Percentiles rank a stretch among this genome's conserved stretches.
Conservation (phyloP, 2,888 invertebrate species). For the Morinoia aosen region DNA sequence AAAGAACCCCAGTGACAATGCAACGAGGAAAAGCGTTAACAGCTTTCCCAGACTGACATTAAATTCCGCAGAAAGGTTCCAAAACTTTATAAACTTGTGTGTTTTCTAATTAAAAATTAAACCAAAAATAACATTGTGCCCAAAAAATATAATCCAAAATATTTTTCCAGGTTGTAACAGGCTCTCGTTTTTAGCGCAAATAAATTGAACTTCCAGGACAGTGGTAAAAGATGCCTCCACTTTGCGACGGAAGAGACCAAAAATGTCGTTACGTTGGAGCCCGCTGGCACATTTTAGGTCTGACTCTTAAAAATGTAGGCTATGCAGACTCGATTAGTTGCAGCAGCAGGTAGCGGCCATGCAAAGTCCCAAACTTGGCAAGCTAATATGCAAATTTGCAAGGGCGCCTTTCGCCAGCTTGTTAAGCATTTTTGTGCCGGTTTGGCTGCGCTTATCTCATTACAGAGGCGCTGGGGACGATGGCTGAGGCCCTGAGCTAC, state of each 20-base stretch:
- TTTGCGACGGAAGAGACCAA: background rate
- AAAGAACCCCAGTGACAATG: background rate
- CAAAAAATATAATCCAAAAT: background rate
- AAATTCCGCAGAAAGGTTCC: background rate
- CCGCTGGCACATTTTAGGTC: background rate
- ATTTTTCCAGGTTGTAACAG: background rate
- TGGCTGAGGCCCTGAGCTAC: background rate
- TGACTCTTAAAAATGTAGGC: constrained; percentile 26
- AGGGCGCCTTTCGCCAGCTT: constrained; percentile 48
- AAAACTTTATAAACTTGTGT: background rate
- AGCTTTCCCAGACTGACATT: background rate
- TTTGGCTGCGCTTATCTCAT: constrained; percentile 14
- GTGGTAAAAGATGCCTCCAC: background rate
- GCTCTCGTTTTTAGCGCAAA: background rate
- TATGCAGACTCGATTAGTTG: constrained; percentile 46
- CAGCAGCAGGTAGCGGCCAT: constrained; percentile 41
- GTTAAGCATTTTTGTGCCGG: constrained; percentile 45
- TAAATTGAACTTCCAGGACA: background rate
- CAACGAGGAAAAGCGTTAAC: background rate
- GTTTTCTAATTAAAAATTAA: background rate
- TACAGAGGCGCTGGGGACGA: background rate
- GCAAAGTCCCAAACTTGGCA: constrained; percentile 47
- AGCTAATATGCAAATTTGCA: constrained; percentile 47
- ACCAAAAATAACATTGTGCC: background rate
- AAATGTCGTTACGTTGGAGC: background rate